Conservation (phyloP, 2,888 invertebrate genomes). For the Hydriomena furcata region DNA sequence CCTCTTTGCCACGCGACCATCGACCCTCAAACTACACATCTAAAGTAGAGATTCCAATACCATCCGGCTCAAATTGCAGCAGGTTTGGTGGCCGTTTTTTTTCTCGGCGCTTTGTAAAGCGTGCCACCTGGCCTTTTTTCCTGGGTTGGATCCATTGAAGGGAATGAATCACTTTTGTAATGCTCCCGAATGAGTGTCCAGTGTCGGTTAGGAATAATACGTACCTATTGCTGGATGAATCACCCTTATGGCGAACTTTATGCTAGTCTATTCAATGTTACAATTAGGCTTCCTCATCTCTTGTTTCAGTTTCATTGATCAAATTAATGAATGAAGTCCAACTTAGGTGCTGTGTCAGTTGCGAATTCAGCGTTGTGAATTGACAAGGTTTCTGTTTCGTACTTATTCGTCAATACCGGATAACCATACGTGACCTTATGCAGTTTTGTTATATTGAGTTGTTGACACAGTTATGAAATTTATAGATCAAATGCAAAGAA, state of each 20-base stretch:
- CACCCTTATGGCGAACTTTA: constrained; percentile 34
- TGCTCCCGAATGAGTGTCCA: constrained; percentile 54
- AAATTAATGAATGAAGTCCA: constrained; percentile 32
- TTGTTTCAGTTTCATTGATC: constrained; percentile 38
- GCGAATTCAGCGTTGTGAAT: constrained; percentile 18
- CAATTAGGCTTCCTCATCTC: constrained; percentile 15
- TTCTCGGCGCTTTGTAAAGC: constrained; percentile 62
- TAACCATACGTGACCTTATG: constrained; percentile 8
- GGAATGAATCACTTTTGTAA: constrained; percentile 68
- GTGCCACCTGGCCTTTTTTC: constrained; percentile 80
- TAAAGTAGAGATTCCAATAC: constrained; percentile 50
- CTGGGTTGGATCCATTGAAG: constrained; percentile 66
- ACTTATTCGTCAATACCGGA: constrained; percentile 5
- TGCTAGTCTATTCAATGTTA: constrained; percentile 24
- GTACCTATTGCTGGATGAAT: constrained; percentile 44
- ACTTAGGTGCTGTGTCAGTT: constrained; percentile 36
- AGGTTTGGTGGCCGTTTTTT: constrained; percentile 65
- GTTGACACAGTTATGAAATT: constrained; percentile 2
- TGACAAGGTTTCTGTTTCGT: constrained; percentile 6
- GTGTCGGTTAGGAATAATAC: constrained; percentile 38
- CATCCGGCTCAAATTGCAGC: constrained; percentile 41
- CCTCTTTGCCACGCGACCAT: constrained; percentile 51
- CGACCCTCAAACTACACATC: constrained; percentile 44
- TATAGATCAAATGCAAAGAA: background rate
- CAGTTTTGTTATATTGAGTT: background rate